phyloP scores from a whole-genome alignment of 1,140 invertebrate genomes.

The Tachypleus tridentatus region DNA sequence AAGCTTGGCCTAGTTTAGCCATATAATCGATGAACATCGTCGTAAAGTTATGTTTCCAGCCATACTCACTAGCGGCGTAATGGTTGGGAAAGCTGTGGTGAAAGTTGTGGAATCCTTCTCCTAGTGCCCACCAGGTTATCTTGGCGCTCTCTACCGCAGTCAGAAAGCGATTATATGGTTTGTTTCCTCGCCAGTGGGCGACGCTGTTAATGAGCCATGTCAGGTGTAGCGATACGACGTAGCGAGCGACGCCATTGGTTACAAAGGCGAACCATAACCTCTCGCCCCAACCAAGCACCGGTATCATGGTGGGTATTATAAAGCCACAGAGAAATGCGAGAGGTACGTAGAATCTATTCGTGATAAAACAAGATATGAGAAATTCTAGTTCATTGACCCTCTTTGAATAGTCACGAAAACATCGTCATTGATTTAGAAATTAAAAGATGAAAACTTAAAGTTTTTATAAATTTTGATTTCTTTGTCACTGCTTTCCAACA shows the following conservation, averaged over 20 bases:
- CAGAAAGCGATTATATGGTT: conserved; percentile 35
- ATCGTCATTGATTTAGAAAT: too few relatives aligned
- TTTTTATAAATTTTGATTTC: too few relatives aligned
- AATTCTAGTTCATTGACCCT: too few relatives aligned
- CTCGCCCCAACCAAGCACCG: conserved; percentile 39
- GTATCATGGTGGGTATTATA: conserved; percentile 37
- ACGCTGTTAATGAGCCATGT: conserved; percentile 38
- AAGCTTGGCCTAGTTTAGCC: conserved; percentile 36
- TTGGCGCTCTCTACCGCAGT: conserved; percentile 33
- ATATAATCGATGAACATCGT: conserved; percentile 40
- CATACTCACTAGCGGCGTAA: conserved; percentile 37
- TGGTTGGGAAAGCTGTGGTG: conserved; percentile 44
- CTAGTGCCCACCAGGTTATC: conserved; percentile 38
- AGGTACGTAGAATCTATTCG: conserved; percentile 30
- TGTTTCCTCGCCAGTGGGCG: conserved; percentile 36
- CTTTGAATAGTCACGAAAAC: too few relatives aligned
- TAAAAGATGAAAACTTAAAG: too few relatives aligned
- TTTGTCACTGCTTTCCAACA: too few relatives aligned
- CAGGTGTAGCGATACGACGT: conserved; percentile 33
- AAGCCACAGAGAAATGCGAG: conserved; percentile 37
- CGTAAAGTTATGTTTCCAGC: conserved; percentile 37
- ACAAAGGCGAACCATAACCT: conserved; percentile 54
- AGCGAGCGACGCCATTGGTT: conserved; percentile 48
- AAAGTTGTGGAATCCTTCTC: conserved; percentile 46
- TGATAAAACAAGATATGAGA: background rate